Evolutionary conservation across 2,113 vertebrate species (phyloP).

Genomic region (Nematolebias whitei): DNA sequence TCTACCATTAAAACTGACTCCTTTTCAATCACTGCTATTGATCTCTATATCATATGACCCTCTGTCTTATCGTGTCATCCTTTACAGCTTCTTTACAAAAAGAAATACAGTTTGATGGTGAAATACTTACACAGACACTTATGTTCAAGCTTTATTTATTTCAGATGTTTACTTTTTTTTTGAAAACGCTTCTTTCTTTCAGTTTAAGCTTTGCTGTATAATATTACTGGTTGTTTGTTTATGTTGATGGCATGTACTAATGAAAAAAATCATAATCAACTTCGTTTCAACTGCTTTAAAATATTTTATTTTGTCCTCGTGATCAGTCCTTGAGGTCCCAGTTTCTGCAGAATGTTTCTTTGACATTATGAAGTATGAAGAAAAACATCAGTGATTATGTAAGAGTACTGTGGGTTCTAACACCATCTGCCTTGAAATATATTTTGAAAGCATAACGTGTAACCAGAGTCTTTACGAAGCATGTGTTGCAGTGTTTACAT

Average conservation of each 20-base stretch:
- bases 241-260: constrained; percentile 4
- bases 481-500: constrained; percentile 40
- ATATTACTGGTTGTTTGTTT: neutral
- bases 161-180: neutral
- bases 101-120: neutral
- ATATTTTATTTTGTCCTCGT: constrained; percentile 7
- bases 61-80: neutral
- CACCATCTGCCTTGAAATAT: constrained; percentile 64
- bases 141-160: neutral
- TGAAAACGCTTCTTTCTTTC: neutral
- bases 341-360: constrained; percentile 24
- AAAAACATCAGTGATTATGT: constrained; percentile 42
- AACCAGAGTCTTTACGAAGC: constrained; percentile 48
- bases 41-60: neutral
- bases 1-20: neutral
- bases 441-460: constrained; percentile 57
- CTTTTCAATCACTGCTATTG: neutral
- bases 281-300: neutral
- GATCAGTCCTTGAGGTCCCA: constrained; percentile 38
- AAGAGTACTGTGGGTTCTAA: constrained; percentile 31
- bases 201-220: neutral
- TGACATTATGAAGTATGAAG: constrained; percentile 50
- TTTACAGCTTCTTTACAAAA: neutral
- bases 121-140: neutral
- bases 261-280: neutral